Base-by-base conservation (phyloP, 2,888 invertebrate species). In the Cylindroiulus punctatus region DNA sequence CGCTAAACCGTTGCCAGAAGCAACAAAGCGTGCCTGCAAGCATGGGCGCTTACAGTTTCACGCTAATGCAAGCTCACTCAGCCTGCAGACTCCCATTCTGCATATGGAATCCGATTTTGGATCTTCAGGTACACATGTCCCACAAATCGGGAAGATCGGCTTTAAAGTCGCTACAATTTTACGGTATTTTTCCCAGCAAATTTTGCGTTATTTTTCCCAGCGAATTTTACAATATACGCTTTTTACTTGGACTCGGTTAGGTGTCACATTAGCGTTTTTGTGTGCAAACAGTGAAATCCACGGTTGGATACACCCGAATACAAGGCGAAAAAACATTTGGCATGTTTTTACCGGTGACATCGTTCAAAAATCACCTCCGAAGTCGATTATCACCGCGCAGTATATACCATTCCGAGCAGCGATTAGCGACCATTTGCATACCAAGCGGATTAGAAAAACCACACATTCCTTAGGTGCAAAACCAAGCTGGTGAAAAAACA, bases 21-120 rank as follows among this genome's bases (percentile, higher is more conserved):
- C 86, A 86, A 81, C 86, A 86, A 84, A 86, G 86, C 86, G 86
- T 86, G 83, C 52, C 47, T 57, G 65, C 85, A 85, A 85, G 85
- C 85, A 85, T 85, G 85, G 85, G 76, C 85, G 85, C 85, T 22
- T 57, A 42, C 85, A 85, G 85, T 85, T 85, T 65, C 85, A 85
- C 85, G 85, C 65, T 65, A 52, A 30, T 52, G 84, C 83, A 17
- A n/a, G 40, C 83, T 42, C 40, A 83, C 42, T 83, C 83, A 65
- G 65, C 65, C 65, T 65, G 65, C 65, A 65, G 65, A 65, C 65
- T 65, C n/a, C 65, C 26, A 65, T 65, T 65, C 65, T 65, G 65
- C 65, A 65, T 65, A 65, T 65, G 26, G 65, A 65, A 65, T 65
- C 65, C 22, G 65, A 65, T 65, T 65, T 65, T 65, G 26, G 2